A percentile compares a stretch with the other conserved stretches of the same genome.
Evolutionary conservation across 2,797 vertebrate species (phyloP).

Genomic region (Octomys mimax): DNA sequence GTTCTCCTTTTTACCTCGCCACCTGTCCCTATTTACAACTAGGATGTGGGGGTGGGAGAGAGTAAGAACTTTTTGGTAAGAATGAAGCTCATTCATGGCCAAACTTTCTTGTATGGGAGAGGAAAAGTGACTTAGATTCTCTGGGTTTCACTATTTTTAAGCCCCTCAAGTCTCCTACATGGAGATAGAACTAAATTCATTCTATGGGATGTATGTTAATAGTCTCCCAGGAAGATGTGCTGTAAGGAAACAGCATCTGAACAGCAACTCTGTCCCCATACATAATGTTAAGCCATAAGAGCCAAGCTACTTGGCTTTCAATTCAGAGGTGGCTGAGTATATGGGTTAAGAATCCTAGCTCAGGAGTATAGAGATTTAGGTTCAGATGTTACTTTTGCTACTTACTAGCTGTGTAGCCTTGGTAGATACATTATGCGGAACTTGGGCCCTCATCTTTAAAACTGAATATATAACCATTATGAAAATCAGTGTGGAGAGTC

Average conservation of each 20-base stretch:
- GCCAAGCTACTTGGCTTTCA: neutral
- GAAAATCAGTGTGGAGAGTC: neutral
- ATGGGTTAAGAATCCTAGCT: neutral
- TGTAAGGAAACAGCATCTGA: neutral
- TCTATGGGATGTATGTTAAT: neutral
- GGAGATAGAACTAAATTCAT: neutral
- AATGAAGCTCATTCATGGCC: neutral
- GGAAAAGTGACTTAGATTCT: neutral
- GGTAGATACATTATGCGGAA: neutral
- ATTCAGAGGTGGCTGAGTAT: neutral
- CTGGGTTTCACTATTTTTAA: neutral
- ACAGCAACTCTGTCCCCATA: neutral
- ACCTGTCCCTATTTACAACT: neutral
- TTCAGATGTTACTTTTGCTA: neutral
- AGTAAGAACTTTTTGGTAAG: neutral
- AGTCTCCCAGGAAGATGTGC: neutral
- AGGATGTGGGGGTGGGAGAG: neutral
- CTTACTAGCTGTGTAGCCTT: neutral
- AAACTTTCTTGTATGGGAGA: neutral
- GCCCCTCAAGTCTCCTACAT: neutral
- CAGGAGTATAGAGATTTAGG: neutral
- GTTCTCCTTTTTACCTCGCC: neutral
- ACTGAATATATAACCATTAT: neutral
- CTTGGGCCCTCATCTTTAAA: neutral
- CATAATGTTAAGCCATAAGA: neutral